phyloP scores from a whole-genome alignment of 2,113 vertebrate genomes.

The Salvator merianae region DNA sequence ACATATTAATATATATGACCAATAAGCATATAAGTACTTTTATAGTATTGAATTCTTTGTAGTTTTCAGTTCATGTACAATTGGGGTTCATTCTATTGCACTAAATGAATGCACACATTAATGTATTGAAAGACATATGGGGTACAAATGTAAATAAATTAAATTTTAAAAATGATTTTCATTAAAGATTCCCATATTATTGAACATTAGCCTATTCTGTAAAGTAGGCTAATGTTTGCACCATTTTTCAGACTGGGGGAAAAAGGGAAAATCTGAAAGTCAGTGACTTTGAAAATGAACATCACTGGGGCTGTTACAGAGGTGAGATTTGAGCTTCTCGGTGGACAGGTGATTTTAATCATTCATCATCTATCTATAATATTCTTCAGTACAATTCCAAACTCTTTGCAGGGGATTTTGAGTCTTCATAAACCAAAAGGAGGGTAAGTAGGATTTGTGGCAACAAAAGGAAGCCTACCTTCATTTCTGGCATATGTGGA shows the following conservation, averaged over 20 bases:
- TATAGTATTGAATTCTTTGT: no score
- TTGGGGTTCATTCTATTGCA: no score
- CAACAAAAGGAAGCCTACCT: background rate
- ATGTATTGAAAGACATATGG: rapidly evolving
- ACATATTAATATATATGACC: no score
- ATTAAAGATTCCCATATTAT: background rate
- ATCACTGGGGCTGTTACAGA: background rate
- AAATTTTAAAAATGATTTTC: no score
- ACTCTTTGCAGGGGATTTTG: background rate
- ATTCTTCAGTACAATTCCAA: background rate
- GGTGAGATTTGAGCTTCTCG: background rate
- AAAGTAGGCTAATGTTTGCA: background rate
- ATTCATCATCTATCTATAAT: background rate
- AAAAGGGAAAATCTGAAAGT: background rate
- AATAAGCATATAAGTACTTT: no score
- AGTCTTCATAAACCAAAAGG: background rate
- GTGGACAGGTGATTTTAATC: background rate
- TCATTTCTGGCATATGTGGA: background rate
- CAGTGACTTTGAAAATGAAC: background rate
- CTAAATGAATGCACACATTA: background rate
- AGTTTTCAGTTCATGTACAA: no score
- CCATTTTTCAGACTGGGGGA: background rate
- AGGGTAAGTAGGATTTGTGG: background rate
- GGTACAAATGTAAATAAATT: no score
- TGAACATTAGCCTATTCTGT: background rate